Base-by-base conservation (phyloP, 2,797 vertebrate species). In the Sardinella longiceps region DNA sequence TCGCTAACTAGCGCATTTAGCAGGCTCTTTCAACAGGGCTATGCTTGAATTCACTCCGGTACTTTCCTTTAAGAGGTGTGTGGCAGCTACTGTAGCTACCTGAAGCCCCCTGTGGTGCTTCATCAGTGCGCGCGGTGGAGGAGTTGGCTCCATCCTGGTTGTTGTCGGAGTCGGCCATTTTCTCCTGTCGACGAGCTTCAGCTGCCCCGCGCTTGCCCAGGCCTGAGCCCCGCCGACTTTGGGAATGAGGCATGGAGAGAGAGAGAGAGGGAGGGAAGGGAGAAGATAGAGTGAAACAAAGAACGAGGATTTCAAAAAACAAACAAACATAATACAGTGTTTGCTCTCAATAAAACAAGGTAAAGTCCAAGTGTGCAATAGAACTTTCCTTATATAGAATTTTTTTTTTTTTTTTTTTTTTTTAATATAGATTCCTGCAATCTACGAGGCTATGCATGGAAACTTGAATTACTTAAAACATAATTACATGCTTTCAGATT, bases 181-280 rank as follows among this genome's bases (percentile, higher is more conserved):
- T 99, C 91, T 99, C 98, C 93, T 99, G 98, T 94, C 98, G 97
- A 96, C 98, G 98, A 96, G 98, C 96, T 96, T 99, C 98, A 95
- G 97, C 97, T 97, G 98, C 96, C 95, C 98, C 98, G 96, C 98
- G 97, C 96, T 99, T 99, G 96, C 98, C 97, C 96, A 99, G 97
- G 98, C 98, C 98, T 98, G 98, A 99, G 97, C 98, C 98, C 96
- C 98, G 98, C 96, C 98, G 98, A 98, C 98, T 99, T 86, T 10
- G 56, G 0, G 80, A 0, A 43, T 7, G 2, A 43, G 43, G 82
- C 25, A 46, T 7, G 81, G 80, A 25, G 53, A 90, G 58, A 90
- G 84, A 14, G 20, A 84, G 28, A 23, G 53, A 20, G 0, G 80
- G 0, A 83, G 33, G 56, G 23, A 20, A 4, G 7, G 7, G 51